phyloP scores from a whole-genome alignment of 2,888 invertebrate species.

The Protonemura montana region DNA sequence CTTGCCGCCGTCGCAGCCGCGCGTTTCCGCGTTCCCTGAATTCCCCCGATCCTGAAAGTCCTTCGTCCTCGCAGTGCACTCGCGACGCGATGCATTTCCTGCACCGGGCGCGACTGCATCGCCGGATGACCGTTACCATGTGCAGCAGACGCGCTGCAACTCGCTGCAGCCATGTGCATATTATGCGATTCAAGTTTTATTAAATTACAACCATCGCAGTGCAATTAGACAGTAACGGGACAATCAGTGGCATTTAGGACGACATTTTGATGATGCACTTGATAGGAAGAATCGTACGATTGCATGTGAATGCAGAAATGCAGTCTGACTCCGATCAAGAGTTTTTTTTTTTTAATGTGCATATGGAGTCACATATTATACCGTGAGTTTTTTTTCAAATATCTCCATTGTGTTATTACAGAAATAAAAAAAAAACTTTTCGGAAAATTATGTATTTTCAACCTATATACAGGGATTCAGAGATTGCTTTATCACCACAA shows the following conservation, averaged over 20 bases:
- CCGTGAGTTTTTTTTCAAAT: too few relatives aligned
- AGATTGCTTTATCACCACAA: too few relatives aligned
- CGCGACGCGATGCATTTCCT: background rate
- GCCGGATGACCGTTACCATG: slow-evolving; percentile 18
- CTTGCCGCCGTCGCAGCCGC: background rate
- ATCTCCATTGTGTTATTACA: too few relatives aligned
- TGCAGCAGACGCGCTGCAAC: background rate
- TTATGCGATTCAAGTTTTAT: background rate
- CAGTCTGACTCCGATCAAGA: background rate
- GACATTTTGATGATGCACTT: slow-evolving; percentile 39
- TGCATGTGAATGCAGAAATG: slow-evolving; percentile 22
- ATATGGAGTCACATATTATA: too few relatives aligned
- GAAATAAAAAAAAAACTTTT: too few relatives aligned
- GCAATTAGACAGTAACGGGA: slow-evolving; percentile 39
- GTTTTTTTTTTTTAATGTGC: background rate
- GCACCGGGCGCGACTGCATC: slow-evolving; percentile 13
- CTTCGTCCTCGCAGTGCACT: slow-evolving; percentile 7
- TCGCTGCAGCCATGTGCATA: background rate
- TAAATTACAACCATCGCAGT: slow-evolving; percentile 15
- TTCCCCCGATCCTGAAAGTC: slow-evolving; percentile 14
- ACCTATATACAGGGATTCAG: too few relatives aligned
- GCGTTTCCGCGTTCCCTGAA: slow-evolving; percentile 22
- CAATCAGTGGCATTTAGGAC: slow-evolving; percentile 35
- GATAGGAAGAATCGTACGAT: slow-evolving; percentile 13
- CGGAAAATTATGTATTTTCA: too few relatives aligned